Percentiles rank a stretch among this genome's conserved stretches.
Evolutionary conservation across 2,888 invertebrate genomes (phyloP).

Genomic region (Andrena praecox): DNA sequence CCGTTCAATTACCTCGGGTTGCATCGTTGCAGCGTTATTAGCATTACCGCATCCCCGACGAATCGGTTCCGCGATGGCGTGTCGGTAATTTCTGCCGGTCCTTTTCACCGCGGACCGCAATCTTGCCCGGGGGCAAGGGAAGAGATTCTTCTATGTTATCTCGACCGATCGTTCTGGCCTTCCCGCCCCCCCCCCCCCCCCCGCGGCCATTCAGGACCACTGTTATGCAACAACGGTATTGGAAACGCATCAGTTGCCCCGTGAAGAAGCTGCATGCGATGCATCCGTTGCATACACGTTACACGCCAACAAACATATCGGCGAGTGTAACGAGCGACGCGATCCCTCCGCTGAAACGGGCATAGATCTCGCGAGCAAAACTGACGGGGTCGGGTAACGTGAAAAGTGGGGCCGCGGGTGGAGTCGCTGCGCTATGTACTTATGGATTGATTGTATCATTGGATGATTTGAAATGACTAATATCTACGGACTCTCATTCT

Average conservation of each 20-base stretch:
- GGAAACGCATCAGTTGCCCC: slow-evolving; percentile 77
- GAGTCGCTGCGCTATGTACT: too few relatives aligned
- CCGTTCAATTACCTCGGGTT: slow-evolving; percentile 34
- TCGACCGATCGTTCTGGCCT: background rate
- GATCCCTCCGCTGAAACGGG: slow-evolving; percentile 62
- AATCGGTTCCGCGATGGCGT: slow-evolving; percentile 31
- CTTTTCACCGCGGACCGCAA: slow-evolving; percentile 26
- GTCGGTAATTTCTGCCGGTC: slow-evolving; percentile 40
- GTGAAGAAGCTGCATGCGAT: slow-evolving; percentile 52
- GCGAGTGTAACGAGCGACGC: slow-evolving; percentile 60
- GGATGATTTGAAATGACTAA: too few relatives aligned
- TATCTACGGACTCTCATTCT: too few relatives aligned
- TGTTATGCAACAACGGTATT: slow-evolving; percentile 72
- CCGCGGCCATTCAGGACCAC: slow-evolving; percentile 39
- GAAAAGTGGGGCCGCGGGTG: too few relatives aligned
- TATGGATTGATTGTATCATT: too few relatives aligned
- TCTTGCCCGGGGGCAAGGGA: background rate
- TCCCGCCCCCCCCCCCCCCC: too few relatives aligned
- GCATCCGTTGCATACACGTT: slow-evolving; percentile 67
- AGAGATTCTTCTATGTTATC: slow-evolving; percentile 37
- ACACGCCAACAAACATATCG: slow-evolving; percentile 72
- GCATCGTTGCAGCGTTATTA: slow-evolving; percentile 36
- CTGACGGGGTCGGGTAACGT: background rate
- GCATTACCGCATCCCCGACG: slow-evolving; percentile 40
- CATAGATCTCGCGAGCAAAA: slow-evolving; percentile 1